Evolutionary conservation across 2,888 invertebrate species (phyloP).

Genomic region (Itoplectis maculator): DNA sequence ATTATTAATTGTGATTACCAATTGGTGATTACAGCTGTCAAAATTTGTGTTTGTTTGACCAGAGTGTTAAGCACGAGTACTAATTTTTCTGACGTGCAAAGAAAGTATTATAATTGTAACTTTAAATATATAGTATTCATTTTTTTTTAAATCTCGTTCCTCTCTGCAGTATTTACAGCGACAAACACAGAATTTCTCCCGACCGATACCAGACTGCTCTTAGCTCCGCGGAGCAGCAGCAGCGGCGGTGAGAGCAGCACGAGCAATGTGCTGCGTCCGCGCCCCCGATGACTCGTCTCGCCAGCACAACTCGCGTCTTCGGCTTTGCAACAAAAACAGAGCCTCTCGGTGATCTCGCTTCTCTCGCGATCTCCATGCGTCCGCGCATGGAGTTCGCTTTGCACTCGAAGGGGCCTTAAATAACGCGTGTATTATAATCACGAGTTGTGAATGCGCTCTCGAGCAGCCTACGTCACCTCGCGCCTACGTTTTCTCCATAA

Average conservation of each 20-base stretch:
- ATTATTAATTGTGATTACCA: too few relatives aligned
- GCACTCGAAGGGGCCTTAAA: slow-evolving; percentile 16
- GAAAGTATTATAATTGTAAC: too few relatives aligned
- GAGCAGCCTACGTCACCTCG: slow-evolving; percentile 44
- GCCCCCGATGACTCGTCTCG: slow-evolving; percentile 48
- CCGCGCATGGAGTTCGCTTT: too few relatives aligned
- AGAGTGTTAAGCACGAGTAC: too few relatives aligned
- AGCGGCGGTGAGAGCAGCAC: slow-evolving; percentile 24
- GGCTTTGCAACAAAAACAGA: slow-evolving; percentile 58
- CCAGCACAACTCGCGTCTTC: slow-evolving; percentile 50
- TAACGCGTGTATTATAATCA: slow-evolving; percentile 61
- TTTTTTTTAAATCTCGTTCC: too few relatives aligned
- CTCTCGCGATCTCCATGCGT: slow-evolving; percentile 54
- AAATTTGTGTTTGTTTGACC: too few relatives aligned
- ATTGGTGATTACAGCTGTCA: too few relatives aligned
- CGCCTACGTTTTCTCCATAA: slow-evolving; percentile 47
- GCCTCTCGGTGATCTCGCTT: slow-evolving; percentile 36
- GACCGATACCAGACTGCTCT: too few relatives aligned
- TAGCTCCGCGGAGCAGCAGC: slow-evolving; percentile 13
- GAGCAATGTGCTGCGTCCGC: slow-evolving; percentile 55
- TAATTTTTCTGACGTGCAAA: too few relatives aligned
- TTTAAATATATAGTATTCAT: too few relatives aligned
- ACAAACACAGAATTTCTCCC: too few relatives aligned
- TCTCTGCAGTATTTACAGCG: too few relatives aligned
- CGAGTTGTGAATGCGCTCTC: slow-evolving; percentile 48